Conservation (phyloP, 2,888 invertebrate species). For the Halictus ligatus region DNA sequence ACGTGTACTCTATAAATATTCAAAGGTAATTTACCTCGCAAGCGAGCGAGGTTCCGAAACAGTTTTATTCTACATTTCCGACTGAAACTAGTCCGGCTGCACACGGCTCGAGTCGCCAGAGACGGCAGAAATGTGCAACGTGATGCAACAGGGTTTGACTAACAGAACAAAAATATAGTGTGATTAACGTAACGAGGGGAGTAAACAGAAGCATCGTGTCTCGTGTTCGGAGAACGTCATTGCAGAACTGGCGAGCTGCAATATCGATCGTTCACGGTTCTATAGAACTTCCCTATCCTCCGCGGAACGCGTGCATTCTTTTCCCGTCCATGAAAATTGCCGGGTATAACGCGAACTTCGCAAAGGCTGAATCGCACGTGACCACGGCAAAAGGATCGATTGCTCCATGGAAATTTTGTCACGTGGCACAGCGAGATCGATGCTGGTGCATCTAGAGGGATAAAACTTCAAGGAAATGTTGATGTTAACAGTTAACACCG, state of each 20-base stretch:
- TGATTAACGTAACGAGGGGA: constrained; percentile 16
- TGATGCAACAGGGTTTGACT: background rate
- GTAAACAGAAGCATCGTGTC: constrained; percentile 27
- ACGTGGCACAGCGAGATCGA: background rate
- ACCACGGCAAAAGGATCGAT: constrained; percentile 41
- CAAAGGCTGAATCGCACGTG: constrained; percentile 9
- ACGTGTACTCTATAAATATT: background rate
- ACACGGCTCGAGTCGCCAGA: background rate
- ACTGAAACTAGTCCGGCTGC: background rate
- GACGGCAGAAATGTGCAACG: background rate
- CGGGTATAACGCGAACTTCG: constrained; percentile 12
- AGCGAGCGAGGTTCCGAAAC: background rate
- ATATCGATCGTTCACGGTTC: constrained; percentile 39
- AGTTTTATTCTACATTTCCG: background rate
- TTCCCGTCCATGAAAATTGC: constrained; percentile 13
- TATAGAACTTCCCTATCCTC: background rate
- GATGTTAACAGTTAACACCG: no score
- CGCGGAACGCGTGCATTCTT: background rate
- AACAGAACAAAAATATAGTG: background rate
- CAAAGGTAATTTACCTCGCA: background rate
- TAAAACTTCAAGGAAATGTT: background rate
- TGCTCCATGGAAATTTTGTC: constrained; percentile 33
- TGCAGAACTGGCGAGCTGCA: background rate
- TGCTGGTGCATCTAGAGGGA: background rate
- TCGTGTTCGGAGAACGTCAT: constrained; percentile 15